Percentiles rank a stretch among this genome's conserved stretches.
These are phyloP conservation scores for Alca torda DNA, from an alignment of 2,797 vertebrate genomes.

Conservation along the genomic window DNA sequence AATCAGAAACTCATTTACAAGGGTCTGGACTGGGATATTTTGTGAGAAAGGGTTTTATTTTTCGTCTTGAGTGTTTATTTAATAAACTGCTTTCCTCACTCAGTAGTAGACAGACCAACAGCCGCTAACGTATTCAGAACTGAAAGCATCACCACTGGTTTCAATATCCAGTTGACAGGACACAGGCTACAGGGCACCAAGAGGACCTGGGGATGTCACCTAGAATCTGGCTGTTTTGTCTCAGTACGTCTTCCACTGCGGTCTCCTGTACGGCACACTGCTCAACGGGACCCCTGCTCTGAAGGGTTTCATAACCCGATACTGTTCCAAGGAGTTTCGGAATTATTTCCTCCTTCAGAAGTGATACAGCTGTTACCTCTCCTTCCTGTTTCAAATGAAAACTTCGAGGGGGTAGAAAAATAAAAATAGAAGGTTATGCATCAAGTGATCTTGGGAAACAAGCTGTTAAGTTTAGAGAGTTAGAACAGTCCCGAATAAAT, in stretches of 20 bases:
- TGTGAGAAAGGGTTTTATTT: conserved; percentile 20
- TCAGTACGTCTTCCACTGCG: background rate
- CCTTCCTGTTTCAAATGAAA: background rate
- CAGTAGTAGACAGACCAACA: background rate
- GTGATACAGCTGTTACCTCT: background rate
- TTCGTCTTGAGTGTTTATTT: background rate
- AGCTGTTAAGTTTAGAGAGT: background rate
- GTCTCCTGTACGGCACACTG: background rate
- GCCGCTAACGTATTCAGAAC: background rate
- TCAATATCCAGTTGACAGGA: background rate
- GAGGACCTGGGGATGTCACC: background rate
- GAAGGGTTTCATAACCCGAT: rapidly evolving
- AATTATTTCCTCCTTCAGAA: background rate
- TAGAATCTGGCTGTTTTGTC: background rate
- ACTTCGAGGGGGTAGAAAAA: background rate
- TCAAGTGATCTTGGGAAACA: background rate
- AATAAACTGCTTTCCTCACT: conserved; percentile 4
- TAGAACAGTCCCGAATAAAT: background rate
- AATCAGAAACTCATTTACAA: conserved; percentile 58
- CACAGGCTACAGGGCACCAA: background rate
- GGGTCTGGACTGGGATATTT: conserved; percentile 18
- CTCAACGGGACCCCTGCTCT: background rate
- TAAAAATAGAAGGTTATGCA: background rate
- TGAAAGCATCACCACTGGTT: background rate
- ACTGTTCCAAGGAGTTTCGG: rapidly evolving